Conservation (phyloP, 1,140 invertebrate genomes). For the Nephila pilipes region DNA sequence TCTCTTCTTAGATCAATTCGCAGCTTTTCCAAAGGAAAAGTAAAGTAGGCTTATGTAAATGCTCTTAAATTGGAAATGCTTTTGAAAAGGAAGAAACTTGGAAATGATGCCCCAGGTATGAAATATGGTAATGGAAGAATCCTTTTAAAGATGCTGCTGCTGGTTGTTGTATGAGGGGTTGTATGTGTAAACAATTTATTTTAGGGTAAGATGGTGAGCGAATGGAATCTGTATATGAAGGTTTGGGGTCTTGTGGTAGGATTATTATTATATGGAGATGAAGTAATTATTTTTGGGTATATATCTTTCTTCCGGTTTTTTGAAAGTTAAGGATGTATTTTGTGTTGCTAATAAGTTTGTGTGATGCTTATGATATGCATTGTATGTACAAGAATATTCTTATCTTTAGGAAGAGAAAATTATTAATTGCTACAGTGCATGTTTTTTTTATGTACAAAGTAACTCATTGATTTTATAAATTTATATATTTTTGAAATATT, state of each 20-base stretch:
- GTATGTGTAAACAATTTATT: slow-evolving; percentile 14
- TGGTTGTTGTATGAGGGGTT: not conserved
- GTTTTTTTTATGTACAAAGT: too few species aligned
- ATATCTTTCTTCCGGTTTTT: not conserved
- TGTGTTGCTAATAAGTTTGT: not conserved
- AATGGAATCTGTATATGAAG: not conserved
- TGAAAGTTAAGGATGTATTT: not conserved
- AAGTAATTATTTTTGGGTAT: not conserved
- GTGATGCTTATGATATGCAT: not conserved
- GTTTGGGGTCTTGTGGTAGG: not conserved
- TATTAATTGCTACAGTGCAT: too few species aligned
- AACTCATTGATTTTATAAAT: too few species aligned
- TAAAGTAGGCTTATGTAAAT: slow-evolving; percentile 26
- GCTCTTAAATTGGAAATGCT: slow-evolving; percentile 11
- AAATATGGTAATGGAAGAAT: slow-evolving; percentile 22
- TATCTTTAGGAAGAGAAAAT: too few species aligned
- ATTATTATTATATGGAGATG: not conserved
- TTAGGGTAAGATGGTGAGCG: not conserved
- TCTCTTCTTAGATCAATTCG: not conserved
- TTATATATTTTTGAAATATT: too few species aligned
- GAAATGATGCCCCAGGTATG: slow-evolving; percentile 21
- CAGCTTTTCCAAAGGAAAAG: not conserved
- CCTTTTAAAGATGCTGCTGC: not conserved
- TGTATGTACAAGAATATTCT: too few species aligned
- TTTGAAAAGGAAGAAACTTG: slow-evolving; percentile 18